Evolutionary conservation across 2,797 vertebrate species (phyloP), one percentile per base, ranked within the genome.

Genomic region (Chrysolophus pictus): DNA sequence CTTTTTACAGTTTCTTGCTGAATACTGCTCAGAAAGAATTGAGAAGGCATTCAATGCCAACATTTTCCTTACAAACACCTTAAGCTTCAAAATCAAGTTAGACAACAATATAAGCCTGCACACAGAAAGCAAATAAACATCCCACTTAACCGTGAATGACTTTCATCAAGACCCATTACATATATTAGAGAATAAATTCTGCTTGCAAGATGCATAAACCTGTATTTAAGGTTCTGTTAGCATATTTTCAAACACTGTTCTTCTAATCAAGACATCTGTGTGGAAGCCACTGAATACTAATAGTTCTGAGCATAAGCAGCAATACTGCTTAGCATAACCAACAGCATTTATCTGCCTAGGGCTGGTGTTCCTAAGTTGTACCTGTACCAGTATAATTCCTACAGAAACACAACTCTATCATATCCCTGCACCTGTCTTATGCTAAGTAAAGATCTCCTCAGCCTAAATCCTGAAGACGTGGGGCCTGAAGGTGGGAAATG

Each of bases 211-310:
- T 88, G 46, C 44, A 69, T 55, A 85, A 94, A 83, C 80, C 58
- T 88, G 58, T 60, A 87, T 63, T 95, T 91, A 95, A 94, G 75
- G 69, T 80, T 62, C 81, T 70, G 87, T 69, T 83, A 85, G 69
- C 23, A 17, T 85, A 85, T 80, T 94, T 87, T 90, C 91, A 91
- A 93, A 95, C 63, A 85, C 41, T 41, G 5, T 37, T 94, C 88
- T 83, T 65, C 65, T 93, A 94, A 93, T 91, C 49, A 92, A 92
- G 81, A 65, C 31, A 62, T 69, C 62, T 77, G 46, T 2, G 4
- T 90, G 37, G 82, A 87, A 80, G 64, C 44, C 72, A 88, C 51
- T 24, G 94, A 77, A 96, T 89, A 80, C 46, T 55, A 91, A 87
- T 0, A 49, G 44, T 22, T 73, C 39, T 68, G 39, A 72, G 58